Percentiles rank a stretch among this genome's conserved stretches.
These are phyloP conservation scores for Agonopterix subpropinquella DNA, from an alignment of 2,888 invertebrate species.

Conservation along the genomic window DNA sequence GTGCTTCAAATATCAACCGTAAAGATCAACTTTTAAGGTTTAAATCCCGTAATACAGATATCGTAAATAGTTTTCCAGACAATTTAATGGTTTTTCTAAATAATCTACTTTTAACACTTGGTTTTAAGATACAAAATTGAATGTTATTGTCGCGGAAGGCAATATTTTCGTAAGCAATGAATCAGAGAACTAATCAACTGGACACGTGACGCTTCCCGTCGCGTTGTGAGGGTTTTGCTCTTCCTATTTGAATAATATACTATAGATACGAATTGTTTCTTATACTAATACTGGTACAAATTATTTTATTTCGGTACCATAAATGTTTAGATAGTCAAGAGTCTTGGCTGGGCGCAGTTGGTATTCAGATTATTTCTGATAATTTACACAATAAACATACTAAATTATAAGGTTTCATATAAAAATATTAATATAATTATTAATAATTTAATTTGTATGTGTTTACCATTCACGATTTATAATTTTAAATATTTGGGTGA, in stretches of 20 bases:
- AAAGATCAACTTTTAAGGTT: constrained; percentile 1
- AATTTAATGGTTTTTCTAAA: not conserved
- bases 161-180: constrained; percentile 33
- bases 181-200: constrained; percentile 56
- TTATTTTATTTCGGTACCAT: too few relatives aligned
- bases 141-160: constrained; percentile 6
- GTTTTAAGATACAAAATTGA: constrained; percentile 20
- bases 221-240: constrained; percentile 15
- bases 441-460: too few relatives aligned
- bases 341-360: too few relatives aligned
- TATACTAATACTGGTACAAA: too few relatives aligned
- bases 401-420: too few relatives aligned
- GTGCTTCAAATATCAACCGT: constrained; percentile 16
- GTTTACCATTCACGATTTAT: too few relatives aligned
- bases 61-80: constrained; percentile 4
- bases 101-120: not conserved
- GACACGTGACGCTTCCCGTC: constrained; percentile 42
- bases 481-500: too few relatives aligned
- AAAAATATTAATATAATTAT: too few relatives aligned
- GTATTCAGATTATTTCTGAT: too few relatives aligned
- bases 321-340: too few relatives aligned
- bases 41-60: constrained; percentile 7
- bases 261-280: not conserved
- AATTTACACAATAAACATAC: too few relatives aligned
- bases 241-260: not conserved